These are phyloP conservation scores for Bombus breviceps DNA, from an alignment of 1,140 invertebrate genomes.

Conservation along the genomic window DNA sequence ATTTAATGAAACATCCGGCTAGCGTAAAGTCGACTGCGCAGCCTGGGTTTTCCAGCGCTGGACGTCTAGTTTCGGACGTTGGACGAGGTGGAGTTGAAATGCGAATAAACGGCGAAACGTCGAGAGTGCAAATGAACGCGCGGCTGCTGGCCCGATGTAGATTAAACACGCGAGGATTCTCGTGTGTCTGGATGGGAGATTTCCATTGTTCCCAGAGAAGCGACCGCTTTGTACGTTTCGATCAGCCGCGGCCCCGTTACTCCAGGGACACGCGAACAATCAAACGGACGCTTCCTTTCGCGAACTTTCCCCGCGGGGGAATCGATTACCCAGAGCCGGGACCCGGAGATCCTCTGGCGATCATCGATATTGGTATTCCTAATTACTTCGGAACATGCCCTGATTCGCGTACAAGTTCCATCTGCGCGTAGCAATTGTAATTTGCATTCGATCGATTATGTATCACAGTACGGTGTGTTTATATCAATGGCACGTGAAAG, in stretches of 20 bases:
- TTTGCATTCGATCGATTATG: not conserved
- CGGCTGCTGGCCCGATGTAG: constrained; percentile 6
- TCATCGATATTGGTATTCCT: not conserved
- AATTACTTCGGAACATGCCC: constrained; percentile 1
- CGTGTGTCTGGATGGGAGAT: not conserved
- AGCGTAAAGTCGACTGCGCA: not conserved
- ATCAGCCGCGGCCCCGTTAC: not conserved
- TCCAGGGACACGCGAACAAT: constrained; percentile 12
- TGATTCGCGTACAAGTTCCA: not conserved
- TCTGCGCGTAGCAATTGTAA: not conserved
- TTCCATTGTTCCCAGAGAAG: constrained; percentile 18
- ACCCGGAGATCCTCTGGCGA: not conserved
- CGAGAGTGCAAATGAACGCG: constrained; percentile 33
- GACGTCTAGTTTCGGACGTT: not conserved
- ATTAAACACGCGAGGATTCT: constrained; percentile 35
- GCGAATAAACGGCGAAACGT: constrained; percentile 30
- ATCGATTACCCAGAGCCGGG: not conserved
- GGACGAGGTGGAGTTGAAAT: not conserved
- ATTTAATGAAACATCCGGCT: constrained; percentile 54
- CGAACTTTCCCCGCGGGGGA: not conserved
- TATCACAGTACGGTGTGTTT: not conserved
- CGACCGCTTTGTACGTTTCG: constrained; percentile 25
- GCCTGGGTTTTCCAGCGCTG: not conserved
- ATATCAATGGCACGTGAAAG: not conserved
- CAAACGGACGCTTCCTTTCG: constrained; percentile 7